Evolutionary conservation across 2,888 invertebrate species (phyloP), one percentile per base, ranked within the genome.

Genomic region (Nemurella pictetii): DNA sequence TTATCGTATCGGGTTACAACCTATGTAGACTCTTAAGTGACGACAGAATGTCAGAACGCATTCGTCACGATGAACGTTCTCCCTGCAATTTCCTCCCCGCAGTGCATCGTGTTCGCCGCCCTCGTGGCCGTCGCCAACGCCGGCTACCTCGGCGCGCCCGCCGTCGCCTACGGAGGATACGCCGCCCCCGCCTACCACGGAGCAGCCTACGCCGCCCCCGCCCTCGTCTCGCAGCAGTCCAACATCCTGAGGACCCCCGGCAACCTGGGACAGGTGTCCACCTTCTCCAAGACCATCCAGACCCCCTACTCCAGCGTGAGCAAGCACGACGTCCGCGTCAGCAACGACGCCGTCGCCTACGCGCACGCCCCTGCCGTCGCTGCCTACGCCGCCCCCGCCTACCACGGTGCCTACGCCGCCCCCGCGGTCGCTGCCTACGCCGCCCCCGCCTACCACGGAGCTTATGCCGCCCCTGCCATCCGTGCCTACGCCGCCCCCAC

Each of bases 281-380:
- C 94, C 81, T 94, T 94, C 90, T 92, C 93, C 26, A 95, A 95
- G 89, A 93, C 94, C 86, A 92, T 95, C 87, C 94, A 94, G 89
- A 95, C 95, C 0, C 95, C 95, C 9, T 95, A 93, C 91, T 94
- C 94, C 83, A 94, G 94, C 89, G 94, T 94, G 78, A 93, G 94
- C 88, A 95, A 95, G 89, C 91, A 94, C 29, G 94, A 95, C 88
- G 93, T 94, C 35, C 93, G 95, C n/a, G 93, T 95, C 28, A 87
- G 86, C 85, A 87, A 87, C 84, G 87, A 87, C 84, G 86, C 85
- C 74, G 30, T 84, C 81, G 85, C 85, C 83, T 85, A 86, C 85
- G 85, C 83, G 83, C 84, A 85, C 83, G 86, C 86, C 77, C 85
- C 88, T 80, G 86, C 86, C 84, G 86, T 85, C 84, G 84, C 86